phyloP scores from a whole-genome alignment of 2,888 invertebrate species.

The Xestobium rufovillosum region DNA sequence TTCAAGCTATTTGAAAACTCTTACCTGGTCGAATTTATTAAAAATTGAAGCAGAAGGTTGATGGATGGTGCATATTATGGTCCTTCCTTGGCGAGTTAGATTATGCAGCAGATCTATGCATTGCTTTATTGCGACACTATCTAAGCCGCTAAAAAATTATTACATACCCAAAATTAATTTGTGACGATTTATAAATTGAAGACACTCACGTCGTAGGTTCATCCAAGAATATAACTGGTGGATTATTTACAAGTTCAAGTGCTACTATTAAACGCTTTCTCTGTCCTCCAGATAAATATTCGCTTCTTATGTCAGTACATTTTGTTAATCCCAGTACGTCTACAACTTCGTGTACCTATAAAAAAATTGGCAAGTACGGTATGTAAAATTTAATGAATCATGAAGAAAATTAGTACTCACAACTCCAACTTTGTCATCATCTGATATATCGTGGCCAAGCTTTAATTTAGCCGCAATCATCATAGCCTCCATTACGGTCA shows the following conservation, averaged over 20 bases:
- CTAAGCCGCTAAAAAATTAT: slow-evolving; percentile 54
- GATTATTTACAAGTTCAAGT: slow-evolving; percentile 73
- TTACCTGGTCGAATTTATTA: slow-evolving; percentile 62
- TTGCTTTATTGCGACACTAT: slow-evolving; percentile 66
- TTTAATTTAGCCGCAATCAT: slow-evolving; percentile 67
- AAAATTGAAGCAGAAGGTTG: slow-evolving; percentile 73
- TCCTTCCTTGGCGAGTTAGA: slow-evolving; percentile 62
- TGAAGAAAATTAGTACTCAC: too few species aligned
- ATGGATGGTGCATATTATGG: slow-evolving; percentile 73
- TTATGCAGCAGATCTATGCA: slow-evolving; percentile 61
- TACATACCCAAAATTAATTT: slow-evolving; percentile 5
- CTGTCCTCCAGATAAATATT: slow-evolving; percentile 68
- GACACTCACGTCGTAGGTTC: slow-evolving; percentile 69
- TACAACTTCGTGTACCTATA: slow-evolving; percentile 66
- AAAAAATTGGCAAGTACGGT: neutral
- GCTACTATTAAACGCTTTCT: slow-evolving; percentile 69
- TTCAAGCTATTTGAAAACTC: slow-evolving; percentile 3
- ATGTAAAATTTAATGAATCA: too few species aligned
- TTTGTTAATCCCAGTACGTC: slow-evolving; percentile 61
- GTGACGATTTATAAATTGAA: slow-evolving; percentile 6
- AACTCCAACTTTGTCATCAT: slow-evolving; percentile 53
- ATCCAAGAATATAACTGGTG: slow-evolving; percentile 73
- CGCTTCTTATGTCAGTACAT: slow-evolving; percentile 57
- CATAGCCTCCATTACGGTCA: slow-evolving; percentile 69
- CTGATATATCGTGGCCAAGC: slow-evolving; percentile 52